Evolutionary conservation across 2,113 vertebrate genomes (phyloP).

Genomic region (Sula dactylatra): DNA sequence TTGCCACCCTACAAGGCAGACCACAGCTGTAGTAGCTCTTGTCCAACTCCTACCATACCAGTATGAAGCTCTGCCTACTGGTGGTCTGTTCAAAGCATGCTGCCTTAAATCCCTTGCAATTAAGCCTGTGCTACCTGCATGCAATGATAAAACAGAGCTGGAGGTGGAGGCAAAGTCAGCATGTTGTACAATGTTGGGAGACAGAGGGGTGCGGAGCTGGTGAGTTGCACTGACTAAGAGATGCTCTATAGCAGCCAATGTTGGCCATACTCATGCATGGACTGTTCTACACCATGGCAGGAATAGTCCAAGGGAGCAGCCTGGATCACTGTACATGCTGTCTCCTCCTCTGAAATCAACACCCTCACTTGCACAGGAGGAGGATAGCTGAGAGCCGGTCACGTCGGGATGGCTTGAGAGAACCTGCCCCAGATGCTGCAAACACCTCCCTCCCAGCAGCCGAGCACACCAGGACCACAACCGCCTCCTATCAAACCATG

Average conservation of each 20-base stretch:
- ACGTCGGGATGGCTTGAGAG: background rate
- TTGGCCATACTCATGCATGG: background rate
- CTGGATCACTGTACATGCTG: background rate
- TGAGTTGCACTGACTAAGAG: background rate
- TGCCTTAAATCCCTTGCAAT: background rate
- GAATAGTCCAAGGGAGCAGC: background rate
- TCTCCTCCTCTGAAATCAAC: background rate
- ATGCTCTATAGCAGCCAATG: background rate
- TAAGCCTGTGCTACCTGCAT: background rate
- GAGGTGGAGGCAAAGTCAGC: background rate
- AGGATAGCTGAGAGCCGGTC: background rate
- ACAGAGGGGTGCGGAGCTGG: background rate
- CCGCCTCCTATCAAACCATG: background rate
- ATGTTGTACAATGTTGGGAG: background rate
- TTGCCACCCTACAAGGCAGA: background rate
- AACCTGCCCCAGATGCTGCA: background rate
- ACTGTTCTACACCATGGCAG: background rate
- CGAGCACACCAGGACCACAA: background rate
- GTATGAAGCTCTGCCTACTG: background rate
- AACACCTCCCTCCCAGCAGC: background rate
- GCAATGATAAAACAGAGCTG: background rate
- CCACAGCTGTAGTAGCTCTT: background rate
- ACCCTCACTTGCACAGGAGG: background rate
- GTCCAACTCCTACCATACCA: background rate
- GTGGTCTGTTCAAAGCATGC: background rate